phyloP scores from a whole-genome alignment of 2,113 vertebrate species.

The Electrona antarctica region DNA sequence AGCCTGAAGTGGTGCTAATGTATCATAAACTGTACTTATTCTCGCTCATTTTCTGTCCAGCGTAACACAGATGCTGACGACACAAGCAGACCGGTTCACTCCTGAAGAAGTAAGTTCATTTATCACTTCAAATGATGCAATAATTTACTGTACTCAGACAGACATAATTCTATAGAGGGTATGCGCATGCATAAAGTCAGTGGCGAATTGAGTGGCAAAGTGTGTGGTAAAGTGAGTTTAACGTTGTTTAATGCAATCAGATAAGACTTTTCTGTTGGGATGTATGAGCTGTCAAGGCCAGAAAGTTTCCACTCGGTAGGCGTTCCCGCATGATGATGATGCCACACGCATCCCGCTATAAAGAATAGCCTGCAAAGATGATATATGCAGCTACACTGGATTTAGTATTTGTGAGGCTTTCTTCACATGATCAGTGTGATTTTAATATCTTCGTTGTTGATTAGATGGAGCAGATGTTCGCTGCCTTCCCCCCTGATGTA shows the following conservation, averaged over 20 bases:
- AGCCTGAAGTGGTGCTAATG: neutral
- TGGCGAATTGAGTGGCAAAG: too few relatives aligned
- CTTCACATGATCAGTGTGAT: neutral
- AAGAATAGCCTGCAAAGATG: constrained; percentile 1
- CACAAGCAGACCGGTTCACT: constrained; percentile 92
- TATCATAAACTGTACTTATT: neutral
- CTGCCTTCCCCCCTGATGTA: constrained; percentile 93
- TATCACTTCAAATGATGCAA: constrained; percentile 1
- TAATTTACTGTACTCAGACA: neutral
- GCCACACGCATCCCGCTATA: too few relatives aligned
- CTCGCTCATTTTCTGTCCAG: constrained; percentile 66
- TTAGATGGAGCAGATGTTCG: constrained; percentile 95
- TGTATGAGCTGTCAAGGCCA: too few relatives aligned
- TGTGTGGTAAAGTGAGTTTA: too few relatives aligned
- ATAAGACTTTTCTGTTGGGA: too few relatives aligned
- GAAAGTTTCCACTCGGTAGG: too few relatives aligned
- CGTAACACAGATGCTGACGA: constrained; percentile 94
- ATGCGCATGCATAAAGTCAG: too few relatives aligned
- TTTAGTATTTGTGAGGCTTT: neutral
- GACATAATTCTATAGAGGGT: too few relatives aligned
- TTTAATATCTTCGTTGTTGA: constrained; percentile 7
- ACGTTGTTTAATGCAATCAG: too few relatives aligned
- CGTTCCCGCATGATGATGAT: neutral
- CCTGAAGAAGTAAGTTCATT: constrained; percentile 86
- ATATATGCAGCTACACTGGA: neutral